Evolutionary conservation across 2,113 vertebrate genomes (phyloP), one percentile per base, ranked within the genome.

Genomic region (Sander vitreus): DNA sequence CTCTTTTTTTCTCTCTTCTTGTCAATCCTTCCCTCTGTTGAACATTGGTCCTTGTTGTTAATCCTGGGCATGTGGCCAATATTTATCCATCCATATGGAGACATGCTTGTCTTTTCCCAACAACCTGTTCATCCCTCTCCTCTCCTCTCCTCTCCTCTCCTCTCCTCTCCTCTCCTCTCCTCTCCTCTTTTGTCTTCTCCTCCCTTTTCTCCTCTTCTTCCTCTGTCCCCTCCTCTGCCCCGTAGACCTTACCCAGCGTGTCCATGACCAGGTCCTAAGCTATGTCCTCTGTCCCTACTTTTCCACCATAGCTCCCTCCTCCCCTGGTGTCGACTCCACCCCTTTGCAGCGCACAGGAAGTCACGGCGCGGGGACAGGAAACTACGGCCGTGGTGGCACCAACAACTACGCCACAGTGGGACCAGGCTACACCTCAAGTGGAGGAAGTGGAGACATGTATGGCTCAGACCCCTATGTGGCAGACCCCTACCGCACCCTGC

Each of bases 281-380:
- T 97, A 98, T 96, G 96, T 97, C 96, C 96, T 99, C 96, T 99
- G 97, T 99, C 97, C 98, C 96, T 96, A 96, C 97, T 99, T 97
- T 97, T 97, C 97, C 95, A 91, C 95, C 96, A 89, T 98, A 99
- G 98, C 98, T 97, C 98, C 98, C 92, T 98, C 98, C 95, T 99
- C 98, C 96, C 98, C 98, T 78, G 98, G 97, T 98, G 97, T 99
- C 95, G 98, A 99, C 97, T 98, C 98, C 96, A 95, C 95, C 96
- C 96, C 98, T 96, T 97, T 99, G 96, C 98, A 99, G 97, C 97
- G 98, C 95, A 96, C 98, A 94, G 97, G 96, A 93, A 99, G 98
- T 90, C 98, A 98, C 91, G 96, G 96, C 78, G 94, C 89, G 0
- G 93, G 96, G 27, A 93, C 96, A 1, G 96, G 97, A 87, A 97